These are phyloP conservation scores for Girardinus metallicus DNA, from an alignment of 2,797 vertebrate species.

Conservation along the genomic window DNA sequence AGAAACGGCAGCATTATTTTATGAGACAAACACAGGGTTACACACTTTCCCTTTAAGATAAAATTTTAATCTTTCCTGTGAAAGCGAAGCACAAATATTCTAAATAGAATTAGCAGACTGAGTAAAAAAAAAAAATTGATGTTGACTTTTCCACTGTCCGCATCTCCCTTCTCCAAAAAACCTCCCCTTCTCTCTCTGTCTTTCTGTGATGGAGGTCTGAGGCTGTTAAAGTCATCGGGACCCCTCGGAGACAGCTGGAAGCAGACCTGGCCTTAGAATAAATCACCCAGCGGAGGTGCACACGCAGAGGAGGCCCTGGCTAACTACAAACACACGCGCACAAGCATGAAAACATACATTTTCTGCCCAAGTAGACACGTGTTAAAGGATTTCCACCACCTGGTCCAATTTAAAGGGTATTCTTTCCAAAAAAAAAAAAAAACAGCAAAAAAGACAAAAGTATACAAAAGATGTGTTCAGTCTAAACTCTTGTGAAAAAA, in stretches of 20 bases:
- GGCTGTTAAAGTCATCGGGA: conserved; percentile 74
- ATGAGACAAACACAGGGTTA: background rate
- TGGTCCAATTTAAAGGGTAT: conserved; percentile 7
- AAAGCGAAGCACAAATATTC: conserved; percentile 24
- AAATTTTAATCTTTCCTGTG: background rate
- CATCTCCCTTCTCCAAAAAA: conserved; percentile 14
- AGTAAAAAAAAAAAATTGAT: conserved; percentile 61
- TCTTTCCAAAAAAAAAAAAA: background rate
- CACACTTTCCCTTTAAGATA: background rate
- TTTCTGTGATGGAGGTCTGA: conserved; percentile 64
- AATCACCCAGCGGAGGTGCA: conserved; percentile 51
- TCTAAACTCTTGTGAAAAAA: background rate
- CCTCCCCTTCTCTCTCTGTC: conserved; percentile 16
- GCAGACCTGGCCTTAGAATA: conserved; percentile 61
- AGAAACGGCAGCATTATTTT: too few species aligned
- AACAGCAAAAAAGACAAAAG: background rate
- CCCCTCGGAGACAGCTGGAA: conserved; percentile 61
- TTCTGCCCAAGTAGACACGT: conserved; percentile 26
- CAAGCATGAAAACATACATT: conserved; percentile 21
- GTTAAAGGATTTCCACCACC: conserved; percentile 13
- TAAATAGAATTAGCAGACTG: conserved; percentile 73
- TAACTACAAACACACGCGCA: conserved; percentile 37
- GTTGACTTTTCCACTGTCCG: conserved; percentile 75
- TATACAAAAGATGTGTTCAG: background rate
- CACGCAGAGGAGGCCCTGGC: conserved; percentile 20